These are phyloP conservation scores for Gavialis gangeticus DNA, from an alignment of 2,113 vertebrate species.

Conservation along the genomic window DNA sequence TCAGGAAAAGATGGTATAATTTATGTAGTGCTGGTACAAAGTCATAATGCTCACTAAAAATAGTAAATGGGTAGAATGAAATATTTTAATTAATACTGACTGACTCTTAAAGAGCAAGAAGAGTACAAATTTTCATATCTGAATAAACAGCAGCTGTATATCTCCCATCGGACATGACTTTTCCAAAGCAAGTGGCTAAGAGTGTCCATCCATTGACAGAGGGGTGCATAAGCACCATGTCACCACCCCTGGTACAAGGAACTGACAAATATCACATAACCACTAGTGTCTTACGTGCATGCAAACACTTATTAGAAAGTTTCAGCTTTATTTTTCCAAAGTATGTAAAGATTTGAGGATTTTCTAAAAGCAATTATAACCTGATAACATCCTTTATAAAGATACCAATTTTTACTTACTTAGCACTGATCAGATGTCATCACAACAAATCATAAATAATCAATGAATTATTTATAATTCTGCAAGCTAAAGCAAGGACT, in stretches of 20 bases:
- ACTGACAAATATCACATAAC: neutral
- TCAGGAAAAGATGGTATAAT: neutral
- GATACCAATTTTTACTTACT: conserved; percentile 77
- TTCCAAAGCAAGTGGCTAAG: neutral
- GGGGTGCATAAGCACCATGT: neutral
- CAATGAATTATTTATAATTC: conserved; percentile 69
- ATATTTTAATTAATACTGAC: neutral
- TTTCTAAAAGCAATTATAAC: neutral
- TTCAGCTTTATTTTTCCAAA: neutral
- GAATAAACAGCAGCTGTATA: neutral
- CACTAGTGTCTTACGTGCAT: neutral
- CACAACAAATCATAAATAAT: conserved; percentile 70
- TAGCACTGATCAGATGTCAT: conserved; percentile 78
- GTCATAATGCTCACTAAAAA: neutral
- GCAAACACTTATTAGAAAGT: neutral
- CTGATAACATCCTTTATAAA: conserved; percentile 73
- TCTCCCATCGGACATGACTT: neutral
- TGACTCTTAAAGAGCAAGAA: neutral
- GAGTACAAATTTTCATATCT: neutral
- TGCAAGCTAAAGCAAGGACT: conserved; percentile 48
- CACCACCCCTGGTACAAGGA: neutral
- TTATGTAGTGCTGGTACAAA: neutral
- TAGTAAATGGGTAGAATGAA: neutral
- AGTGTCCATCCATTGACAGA: neutral
- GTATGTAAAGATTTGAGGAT: neutral